Conservation (phyloP, 1,140 invertebrate genomes). For the Heliconius nattereri region DNA sequence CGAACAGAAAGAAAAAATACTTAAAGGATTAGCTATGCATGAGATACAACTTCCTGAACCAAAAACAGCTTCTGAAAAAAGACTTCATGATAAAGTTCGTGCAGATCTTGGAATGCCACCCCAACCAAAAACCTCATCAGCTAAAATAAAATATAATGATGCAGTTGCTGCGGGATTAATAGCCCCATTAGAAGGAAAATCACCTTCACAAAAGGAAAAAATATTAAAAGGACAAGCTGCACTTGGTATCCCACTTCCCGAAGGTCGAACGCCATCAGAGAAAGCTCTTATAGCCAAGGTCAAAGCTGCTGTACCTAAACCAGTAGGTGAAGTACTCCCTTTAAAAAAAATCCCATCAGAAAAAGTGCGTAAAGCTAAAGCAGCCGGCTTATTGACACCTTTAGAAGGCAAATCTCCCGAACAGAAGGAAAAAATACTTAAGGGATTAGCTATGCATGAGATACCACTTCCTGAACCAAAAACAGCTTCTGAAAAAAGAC, state of each 20-base stretch:
- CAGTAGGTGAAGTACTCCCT: not conserved
- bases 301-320: not conserved
- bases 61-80: conserved; percentile 46
- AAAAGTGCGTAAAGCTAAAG: too few relatives aligned
- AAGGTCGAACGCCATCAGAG: conserved; percentile 34
- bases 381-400: too few relatives aligned
- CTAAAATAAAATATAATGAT: conserved; percentile 41
- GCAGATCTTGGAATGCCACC: conserved; percentile 31
- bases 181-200: conserved; percentile 44
- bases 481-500: too few relatives aligned
- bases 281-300: conserved; percentile 19
- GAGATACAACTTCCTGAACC: conserved; percentile 49
- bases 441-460: too few relatives aligned
- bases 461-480: too few relatives aligned
- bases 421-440: too few relatives aligned
- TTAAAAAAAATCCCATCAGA: too few relatives aligned
- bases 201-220: conserved; percentile 41
- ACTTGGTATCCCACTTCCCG: conserved; percentile 48
- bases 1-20: conserved; percentile 51
- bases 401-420: too few relatives aligned
- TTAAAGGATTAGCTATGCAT: conserved; percentile 37
- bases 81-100: conserved; percentile 44
- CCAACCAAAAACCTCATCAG: conserved; percentile 37
- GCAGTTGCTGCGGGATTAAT: conserved; percentile 40
- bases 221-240: conserved; percentile 43